Evolutionary conservation across 2,797 vertebrate genomes (phyloP), one percentile per base, ranked within the genome.

Genomic region (Hemibagrus guttatus): DNA sequence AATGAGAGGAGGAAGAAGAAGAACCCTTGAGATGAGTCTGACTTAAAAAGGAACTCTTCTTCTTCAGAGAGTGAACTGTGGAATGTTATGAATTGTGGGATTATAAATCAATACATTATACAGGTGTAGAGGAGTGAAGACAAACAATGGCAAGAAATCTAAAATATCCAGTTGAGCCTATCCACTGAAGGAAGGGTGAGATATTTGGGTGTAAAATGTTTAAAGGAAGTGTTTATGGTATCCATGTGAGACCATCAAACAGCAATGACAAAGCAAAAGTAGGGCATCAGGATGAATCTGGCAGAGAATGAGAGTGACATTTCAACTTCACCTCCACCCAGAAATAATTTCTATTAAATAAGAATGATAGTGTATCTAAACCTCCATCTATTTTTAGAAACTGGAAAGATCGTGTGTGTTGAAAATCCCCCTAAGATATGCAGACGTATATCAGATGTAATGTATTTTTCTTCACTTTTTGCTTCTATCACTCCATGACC

Each of bases 341-440:
- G 17, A 78, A 52, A 21, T 31, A 31, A 78, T 12, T 58, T 23
- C 35, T 79, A 21, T 59, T 59, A 68, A 23, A 66, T 79, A 17
- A 83, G 9, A 14, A 49, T 49, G 6, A 49, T 4, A 8, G 16
- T 39, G 17, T 54, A 8, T 75, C 19, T 61, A 56, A 39, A 64
- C 19, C 61, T 66, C 58, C 26, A 6, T 28, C 42, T 52, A 17
- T 69, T 78, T 84, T 63, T 35, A 82, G 39, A 9, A 35, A 12
- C 16, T 76, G n/a, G 8, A 56, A 78, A 78, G 26, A 21, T 14
- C 46, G 23, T 23, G 49, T 19, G 19, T 14, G 28, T 28, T 56
- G 85, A 90, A 87, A 76, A 39, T 39, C 88, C 83, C 89, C 85
- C 87, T 83, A n/a, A 54, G 4, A 66, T 46, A 59, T 9, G 23